Evolutionary conservation across 2,888 invertebrate genomes (phyloP), one percentile per base, ranked within the genome.

Genomic region (Quadroppia sp.): DNA sequence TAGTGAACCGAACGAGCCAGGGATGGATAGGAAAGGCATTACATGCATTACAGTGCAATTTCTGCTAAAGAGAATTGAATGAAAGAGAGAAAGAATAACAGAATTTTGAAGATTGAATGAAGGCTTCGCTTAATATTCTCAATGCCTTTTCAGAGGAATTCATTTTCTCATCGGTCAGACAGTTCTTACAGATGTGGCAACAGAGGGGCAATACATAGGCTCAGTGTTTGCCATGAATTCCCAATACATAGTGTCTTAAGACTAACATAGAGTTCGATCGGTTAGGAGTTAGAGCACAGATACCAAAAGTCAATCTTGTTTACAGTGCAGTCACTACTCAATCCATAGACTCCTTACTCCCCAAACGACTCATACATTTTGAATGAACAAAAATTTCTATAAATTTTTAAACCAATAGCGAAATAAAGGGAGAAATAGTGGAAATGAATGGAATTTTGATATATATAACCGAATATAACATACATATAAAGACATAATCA

Each of bases 131-230:
- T 53, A 53, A 53, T 53, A 53, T 53, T 25, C 53, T 53, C 23
- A 53, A 53, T 53, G 25, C 53, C 23, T 53, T n/a, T n/a, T n/a
- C n/a, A n/a, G 50, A 11, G n/a, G 50, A 50, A 50, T 53, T 53
- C 53, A 25, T 53, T 53, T 53, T 25, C 53, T 53, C 53, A 25
- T 53, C 53, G 53, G 53, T 53, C 53, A 53, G 53, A 45, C 45
- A 13, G 45, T 45, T 7, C 17, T 9, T 45, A 45, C 15, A 17
- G 45, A 1, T 50, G 50, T 50, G 17, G n/a, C 4, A 20, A 50
- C 17, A n/a, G 20, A 20, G 20, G 50, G 15, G 50, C 50, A 17
- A 50, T n/a, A 50, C 50, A 50, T 17, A 50, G 17, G n/a, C 20
- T 7, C 17, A 50, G 50, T 7, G 50, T 50, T 36, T 36, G 36